These are phyloP conservation scores for Macroramphosus scolopax DNA, from an alignment of 2,797 vertebrate species.

Conservation along the genomic window DNA sequence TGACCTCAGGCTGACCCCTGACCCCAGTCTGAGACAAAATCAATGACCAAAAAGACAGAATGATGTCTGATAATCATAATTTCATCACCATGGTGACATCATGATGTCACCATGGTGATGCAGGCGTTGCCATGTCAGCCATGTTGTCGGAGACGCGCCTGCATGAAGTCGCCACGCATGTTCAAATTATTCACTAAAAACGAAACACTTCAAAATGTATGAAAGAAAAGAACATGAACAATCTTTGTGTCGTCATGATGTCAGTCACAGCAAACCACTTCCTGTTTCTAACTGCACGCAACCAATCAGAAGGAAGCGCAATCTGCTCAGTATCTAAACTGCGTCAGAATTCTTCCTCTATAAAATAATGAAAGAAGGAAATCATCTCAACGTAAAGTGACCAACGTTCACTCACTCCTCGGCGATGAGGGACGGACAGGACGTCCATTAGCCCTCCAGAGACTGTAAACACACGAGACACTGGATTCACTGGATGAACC, in stretches of 20 bases:
- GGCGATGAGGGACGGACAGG: too few species aligned
- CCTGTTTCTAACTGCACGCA: constrained; percentile 36
- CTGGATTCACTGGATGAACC: too few species aligned
- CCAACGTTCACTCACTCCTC: constrained; percentile 26
- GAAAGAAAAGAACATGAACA: constrained; percentile 34
- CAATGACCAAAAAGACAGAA: too few species aligned
- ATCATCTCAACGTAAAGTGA: constrained; percentile 40
- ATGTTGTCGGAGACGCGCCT: background rate
- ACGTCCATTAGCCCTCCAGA: too few species aligned
- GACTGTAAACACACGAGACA: too few species aligned
- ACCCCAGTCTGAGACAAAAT: background rate
- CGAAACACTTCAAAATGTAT: constrained; percentile 38
- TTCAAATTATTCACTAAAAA: constrained; percentile 21
- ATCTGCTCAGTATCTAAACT: constrained; percentile 26
- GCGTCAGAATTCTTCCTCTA: constrained; percentile 21
- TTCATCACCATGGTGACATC: background rate
- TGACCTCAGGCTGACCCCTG: constrained; percentile 2
- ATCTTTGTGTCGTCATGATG: constrained; percentile 56
- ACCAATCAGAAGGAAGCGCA: constrained; percentile 50
- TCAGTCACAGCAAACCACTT: constrained; percentile 51
- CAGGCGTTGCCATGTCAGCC: too few species aligned
- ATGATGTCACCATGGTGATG: background rate
- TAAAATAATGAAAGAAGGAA: constrained; percentile 17
- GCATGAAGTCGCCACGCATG: constrained; percentile 5
- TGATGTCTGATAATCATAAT: too few species aligned